These are phyloP conservation scores for Psephotus haematonotus DNA, from an alignment of 2,113 vertebrate species.

Conservation along the genomic window DNA sequence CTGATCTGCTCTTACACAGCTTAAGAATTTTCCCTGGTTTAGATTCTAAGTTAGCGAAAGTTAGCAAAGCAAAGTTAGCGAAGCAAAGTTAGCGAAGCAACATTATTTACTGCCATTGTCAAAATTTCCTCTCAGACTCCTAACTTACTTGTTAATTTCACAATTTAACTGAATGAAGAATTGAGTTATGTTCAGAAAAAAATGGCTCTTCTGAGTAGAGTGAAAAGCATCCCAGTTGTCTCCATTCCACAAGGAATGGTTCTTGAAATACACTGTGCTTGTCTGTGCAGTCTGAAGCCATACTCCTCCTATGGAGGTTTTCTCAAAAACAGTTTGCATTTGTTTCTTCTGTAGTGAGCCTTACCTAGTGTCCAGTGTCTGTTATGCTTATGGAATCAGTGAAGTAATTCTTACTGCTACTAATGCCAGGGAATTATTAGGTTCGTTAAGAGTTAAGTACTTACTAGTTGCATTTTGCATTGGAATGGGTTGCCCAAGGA, in stretches of 20 bases:
- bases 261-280: background rate
- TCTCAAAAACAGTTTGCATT: background rate
- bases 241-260: background rate
- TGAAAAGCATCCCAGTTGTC: background rate
- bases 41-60: too few relatives aligned
- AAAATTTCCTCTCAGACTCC: constrained; percentile 19
- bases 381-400: background rate
- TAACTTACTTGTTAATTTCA: constrained; percentile 39
- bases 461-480: background rate
- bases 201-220: background rate
- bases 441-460: background rate
- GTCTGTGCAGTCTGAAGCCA: background rate
- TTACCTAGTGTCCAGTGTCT: background rate
- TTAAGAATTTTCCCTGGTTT: background rate
- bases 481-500: background rate
- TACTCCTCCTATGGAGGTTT: background rate
- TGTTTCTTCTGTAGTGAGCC: background rate
- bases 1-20: background rate
- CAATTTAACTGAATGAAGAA: constrained; percentile 20
- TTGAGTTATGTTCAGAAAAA: background rate
- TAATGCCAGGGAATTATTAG: background rate
- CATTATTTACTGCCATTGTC: constrained; percentile 6
- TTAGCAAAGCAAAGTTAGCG: accelerated
- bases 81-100: background rate
- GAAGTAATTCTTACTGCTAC: background rate